Evolutionary conservation across 2,113 vertebrate species (phyloP).

Genomic region (Dromaius novaehollandiae): DNA sequence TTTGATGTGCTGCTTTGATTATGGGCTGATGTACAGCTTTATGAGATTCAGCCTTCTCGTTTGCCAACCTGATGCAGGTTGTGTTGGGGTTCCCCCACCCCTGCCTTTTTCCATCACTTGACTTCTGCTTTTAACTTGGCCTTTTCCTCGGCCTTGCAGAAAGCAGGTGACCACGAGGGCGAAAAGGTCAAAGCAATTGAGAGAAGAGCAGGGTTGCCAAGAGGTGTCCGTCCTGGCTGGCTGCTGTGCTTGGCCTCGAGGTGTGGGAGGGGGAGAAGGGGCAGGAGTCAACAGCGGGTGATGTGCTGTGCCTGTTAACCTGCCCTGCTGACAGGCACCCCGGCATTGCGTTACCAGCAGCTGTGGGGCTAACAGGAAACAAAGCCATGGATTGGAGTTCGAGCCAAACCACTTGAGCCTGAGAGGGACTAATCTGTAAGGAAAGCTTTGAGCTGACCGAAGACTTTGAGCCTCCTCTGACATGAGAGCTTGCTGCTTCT

Average conservation of each 20-base stretch:
- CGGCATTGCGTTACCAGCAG: background rate
- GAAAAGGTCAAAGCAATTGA: background rate
- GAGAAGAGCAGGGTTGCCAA: background rate
- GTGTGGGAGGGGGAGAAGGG: background rate
- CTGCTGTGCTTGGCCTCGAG: background rate
- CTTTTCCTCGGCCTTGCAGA: background rate
- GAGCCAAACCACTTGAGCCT: conserved; percentile 32
- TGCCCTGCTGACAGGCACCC: background rate
- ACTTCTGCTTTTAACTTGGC: conserved; percentile 19
- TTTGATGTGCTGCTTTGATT: background rate
- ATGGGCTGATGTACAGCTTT: background rate
- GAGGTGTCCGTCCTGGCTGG: background rate
- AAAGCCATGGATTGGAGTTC: background rate
- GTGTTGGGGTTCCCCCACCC: background rate
- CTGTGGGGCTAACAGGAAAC: conserved; percentile 16
- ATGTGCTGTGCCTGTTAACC: background rate
- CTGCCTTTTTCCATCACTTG: background rate
- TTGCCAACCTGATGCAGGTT: background rate
- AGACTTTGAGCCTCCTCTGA: background rate
- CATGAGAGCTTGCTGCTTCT: background rate
- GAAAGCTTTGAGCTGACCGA: conserved; percentile 31
- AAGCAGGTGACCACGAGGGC: background rate
- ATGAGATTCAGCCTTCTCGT: background rate
- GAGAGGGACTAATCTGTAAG: conserved; percentile 1
- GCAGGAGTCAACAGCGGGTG: background rate